These are phyloP conservation scores for Sussaba pulchella DNA, from an alignment of 2,888 invertebrate species.

Conservation along the genomic window DNA sequence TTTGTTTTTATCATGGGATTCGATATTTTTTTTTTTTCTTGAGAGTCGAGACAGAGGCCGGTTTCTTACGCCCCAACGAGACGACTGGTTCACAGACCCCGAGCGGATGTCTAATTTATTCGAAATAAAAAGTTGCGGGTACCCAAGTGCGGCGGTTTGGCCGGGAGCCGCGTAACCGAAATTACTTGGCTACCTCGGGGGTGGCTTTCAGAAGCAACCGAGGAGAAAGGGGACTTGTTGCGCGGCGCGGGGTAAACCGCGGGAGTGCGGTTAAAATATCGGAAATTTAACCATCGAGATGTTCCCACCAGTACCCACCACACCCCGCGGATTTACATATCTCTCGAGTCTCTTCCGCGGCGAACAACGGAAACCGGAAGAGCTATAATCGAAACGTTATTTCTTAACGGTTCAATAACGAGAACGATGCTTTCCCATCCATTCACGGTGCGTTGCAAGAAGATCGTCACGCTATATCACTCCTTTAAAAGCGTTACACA, in stretches of 20 bases:
- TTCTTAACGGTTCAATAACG: conserved; percentile 23
- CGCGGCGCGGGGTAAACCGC: conserved; percentile 78
- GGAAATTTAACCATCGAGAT: conserved; percentile 79
- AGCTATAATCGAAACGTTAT: conserved; percentile 26
- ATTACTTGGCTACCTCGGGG: conserved; percentile 76
- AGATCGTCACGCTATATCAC: background rate
- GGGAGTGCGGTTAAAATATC: conserved; percentile 83
- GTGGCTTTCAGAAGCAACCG: conserved; percentile 82
- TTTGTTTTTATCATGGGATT: no score
- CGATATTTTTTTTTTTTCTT: no score
- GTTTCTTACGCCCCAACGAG: conserved; percentile 33
- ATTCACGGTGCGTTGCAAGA: background rate
- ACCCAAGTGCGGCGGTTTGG: conserved; percentile 39
- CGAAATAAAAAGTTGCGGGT: conserved; percentile 63
- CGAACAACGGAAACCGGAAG: conserved; percentile 17
- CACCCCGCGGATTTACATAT: conserved; percentile 68
- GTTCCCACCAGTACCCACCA: conserved; percentile 51
- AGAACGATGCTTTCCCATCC: background rate
- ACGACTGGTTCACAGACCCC: conserved; percentile 26
- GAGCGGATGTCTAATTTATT: conserved; percentile 57
- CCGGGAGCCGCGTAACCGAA: conserved; percentile 77
- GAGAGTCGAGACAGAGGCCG: conserved; percentile 8
- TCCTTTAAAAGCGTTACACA: background rate
- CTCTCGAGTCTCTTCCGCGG: conserved; percentile 42
- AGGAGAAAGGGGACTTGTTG: conserved; percentile 84